Percentiles rank a stretch among this genome's conserved stretches.
Evolutionary conservation across 2,888 invertebrate genomes (phyloP).

Genomic region (Stomorhina lunata): DNA sequence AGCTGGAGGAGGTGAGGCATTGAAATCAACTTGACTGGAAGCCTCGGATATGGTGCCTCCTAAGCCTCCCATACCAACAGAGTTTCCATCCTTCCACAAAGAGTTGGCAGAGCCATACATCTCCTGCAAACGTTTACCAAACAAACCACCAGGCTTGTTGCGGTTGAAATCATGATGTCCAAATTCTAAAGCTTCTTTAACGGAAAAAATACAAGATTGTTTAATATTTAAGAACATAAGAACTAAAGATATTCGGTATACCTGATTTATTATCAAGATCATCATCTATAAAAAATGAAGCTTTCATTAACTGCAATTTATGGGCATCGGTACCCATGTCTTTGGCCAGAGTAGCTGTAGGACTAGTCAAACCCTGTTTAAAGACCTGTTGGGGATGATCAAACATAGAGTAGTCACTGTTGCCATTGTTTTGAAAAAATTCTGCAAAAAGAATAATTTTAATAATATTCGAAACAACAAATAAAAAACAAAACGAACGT

Average conservation of each 20-base stretch:
- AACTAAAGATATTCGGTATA: constrained; percentile 24
- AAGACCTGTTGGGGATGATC: constrained; percentile 67
- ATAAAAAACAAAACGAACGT: constrained; percentile 68
- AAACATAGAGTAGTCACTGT: constrained; percentile 72
- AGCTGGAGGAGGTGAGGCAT: constrained; percentile 65
- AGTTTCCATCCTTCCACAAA: constrained; percentile 71
- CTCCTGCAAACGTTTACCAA: constrained; percentile 63
- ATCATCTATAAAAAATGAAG: constrained; percentile 83
- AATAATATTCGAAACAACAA: background rate
- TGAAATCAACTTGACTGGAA: constrained; percentile 74
- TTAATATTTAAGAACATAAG: background rate
- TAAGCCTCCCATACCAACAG: constrained; percentile 24
- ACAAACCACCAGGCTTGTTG: constrained; percentile 51
- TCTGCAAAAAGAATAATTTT: constrained; percentile 67
- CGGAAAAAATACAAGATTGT: background rate
- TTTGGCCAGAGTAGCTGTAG: constrained; percentile 83
- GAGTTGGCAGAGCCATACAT: constrained; percentile 67
- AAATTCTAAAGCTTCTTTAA: constrained; percentile 65
- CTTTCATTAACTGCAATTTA: constrained; percentile 91
- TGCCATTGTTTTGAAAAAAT: constrained; percentile 72
- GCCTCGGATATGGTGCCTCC: constrained; percentile 68
- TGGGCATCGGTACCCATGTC: constrained; percentile 84
- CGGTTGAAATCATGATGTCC: constrained; percentile 60
- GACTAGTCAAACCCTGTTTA: constrained; percentile 79
- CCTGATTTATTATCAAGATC: constrained; percentile 75